Evolutionary conservation across 1,140 invertebrate species (phyloP).

Genomic region (Wasmannia auropunctata): DNA sequence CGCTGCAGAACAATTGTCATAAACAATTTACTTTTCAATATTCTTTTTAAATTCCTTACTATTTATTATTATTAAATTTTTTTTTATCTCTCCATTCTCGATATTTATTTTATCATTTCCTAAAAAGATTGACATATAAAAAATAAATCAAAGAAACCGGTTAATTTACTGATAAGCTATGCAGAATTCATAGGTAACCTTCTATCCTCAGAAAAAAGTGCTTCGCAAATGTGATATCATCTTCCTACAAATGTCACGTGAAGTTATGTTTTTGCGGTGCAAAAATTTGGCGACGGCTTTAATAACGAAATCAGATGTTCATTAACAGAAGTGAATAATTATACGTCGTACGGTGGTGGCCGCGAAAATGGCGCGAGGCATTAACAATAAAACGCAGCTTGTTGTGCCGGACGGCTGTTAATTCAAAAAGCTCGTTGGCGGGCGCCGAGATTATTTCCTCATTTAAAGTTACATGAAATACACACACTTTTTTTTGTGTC

Average conservation of each 20-base stretch:
- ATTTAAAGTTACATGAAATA: constrained; percentile 59
- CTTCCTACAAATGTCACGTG: not conserved
- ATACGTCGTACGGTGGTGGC: not conserved
- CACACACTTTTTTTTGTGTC: constrained; percentile 37
- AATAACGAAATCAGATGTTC: constrained; percentile 58
- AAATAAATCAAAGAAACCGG: not conserved
- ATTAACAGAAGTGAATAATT: constrained; percentile 49
- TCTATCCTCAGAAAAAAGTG: not conserved
- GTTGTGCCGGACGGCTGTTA: constrained; percentile 34
- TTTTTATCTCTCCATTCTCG: too few relatives aligned
- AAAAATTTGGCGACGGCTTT: constrained; percentile 24
- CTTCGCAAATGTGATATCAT: not conserved
- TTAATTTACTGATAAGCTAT: not conserved
- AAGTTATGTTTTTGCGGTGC: constrained; percentile 13
- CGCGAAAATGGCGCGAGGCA: constrained; percentile 21
- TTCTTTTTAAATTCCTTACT: not conserved
- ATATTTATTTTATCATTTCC: not conserved
- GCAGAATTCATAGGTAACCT: not conserved
- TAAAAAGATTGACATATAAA: not conserved
- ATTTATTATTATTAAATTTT: not conserved
- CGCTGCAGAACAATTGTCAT: not conserved
- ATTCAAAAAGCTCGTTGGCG: constrained; percentile 54
- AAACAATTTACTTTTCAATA: not conserved
- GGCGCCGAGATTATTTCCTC: constrained; percentile 54
- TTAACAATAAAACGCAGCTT: constrained; percentile 55